Evolutionary conservation across 2,113 vertebrate species (phyloP).

Genomic region (Rhabdornis inornatus): DNA sequence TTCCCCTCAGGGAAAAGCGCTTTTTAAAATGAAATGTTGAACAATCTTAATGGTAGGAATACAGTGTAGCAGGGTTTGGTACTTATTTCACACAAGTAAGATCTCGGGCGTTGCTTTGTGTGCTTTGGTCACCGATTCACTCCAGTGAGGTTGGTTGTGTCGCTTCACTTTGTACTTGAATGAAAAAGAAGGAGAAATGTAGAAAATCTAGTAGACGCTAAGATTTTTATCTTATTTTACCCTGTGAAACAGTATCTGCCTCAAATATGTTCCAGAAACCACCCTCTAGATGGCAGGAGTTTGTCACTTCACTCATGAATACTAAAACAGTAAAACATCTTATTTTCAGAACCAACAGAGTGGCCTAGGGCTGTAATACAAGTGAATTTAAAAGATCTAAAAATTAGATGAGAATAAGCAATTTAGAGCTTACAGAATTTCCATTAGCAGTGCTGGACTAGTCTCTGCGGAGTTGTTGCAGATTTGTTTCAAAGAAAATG

Average conservation of each 20-base stretch:
- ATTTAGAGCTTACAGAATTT: not conserved
- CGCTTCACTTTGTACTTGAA: not conserved
- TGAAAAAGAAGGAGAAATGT: not conserved
- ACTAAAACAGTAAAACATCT: not conserved
- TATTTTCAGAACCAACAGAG: not conserved
- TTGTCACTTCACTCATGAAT: not conserved
- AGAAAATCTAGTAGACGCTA: not conserved
- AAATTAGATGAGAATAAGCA: not conserved
- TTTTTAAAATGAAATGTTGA: not conserved
- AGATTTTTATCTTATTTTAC: not conserved
- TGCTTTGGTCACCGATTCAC: not conserved
- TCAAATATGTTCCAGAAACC: not conserved
- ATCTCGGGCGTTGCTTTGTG: not conserved
- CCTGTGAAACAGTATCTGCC: not conserved
- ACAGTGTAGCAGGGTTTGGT: accelerated
- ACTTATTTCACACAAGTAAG: accelerated
- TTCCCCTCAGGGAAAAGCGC: too few species aligned
- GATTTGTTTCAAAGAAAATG: not conserved
- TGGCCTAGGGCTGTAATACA: not conserved
- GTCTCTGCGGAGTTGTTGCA: not conserved
- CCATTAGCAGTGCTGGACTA: not conserved
- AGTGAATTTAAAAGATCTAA: not conserved
- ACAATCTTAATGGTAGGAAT: not conserved
- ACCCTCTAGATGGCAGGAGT: slow-evolving; percentile 49
- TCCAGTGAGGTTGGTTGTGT: accelerated